Conservation (phyloP, 2,797 vertebrate species). For the Sebastes nivosus region DNA sequence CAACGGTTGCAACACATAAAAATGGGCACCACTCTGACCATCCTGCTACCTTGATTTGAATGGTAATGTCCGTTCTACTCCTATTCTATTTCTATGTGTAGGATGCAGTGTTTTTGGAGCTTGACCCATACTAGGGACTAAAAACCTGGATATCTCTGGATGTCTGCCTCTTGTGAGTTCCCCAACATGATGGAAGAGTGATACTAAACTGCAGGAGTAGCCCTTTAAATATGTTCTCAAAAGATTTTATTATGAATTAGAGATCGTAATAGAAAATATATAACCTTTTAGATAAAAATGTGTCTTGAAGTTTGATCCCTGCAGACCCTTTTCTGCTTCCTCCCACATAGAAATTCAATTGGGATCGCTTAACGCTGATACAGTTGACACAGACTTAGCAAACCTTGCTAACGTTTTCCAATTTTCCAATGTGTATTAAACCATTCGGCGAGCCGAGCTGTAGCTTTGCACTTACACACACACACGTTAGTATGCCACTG, state of each 20-base stretch:
- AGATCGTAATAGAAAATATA: background rate
- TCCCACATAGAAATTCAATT: background rate
- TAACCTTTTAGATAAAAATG: background rate
- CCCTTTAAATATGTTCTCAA: background rate
- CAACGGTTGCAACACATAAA: too few species aligned
- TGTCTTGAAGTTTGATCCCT: background rate
- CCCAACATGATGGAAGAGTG: background rate
- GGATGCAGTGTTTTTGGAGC: background rate
- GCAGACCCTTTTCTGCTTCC: background rate
- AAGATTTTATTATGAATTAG: background rate
- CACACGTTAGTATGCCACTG: background rate
- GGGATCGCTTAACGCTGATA: background rate
- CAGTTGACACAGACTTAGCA: background rate
- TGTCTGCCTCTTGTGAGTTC: background rate
- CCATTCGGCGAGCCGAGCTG: background rate
- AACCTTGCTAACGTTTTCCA: background rate
- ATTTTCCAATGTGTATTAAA: background rate
- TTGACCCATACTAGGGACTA: background rate
- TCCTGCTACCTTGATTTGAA: too few species aligned
- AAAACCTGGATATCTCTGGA: too few species aligned
- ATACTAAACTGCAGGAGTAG: background rate
- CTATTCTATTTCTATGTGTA: too few species aligned
- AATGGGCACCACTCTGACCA: too few species aligned
- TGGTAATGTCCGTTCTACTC: too few species aligned
- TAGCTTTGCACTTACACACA: background rate